Percentiles rank a stretch among this genome's conserved stretches.
These are phyloP conservation scores for Cariama cristata DNA, from an alignment of 2,113 vertebrate species.

Conservation along the genomic window DNA sequence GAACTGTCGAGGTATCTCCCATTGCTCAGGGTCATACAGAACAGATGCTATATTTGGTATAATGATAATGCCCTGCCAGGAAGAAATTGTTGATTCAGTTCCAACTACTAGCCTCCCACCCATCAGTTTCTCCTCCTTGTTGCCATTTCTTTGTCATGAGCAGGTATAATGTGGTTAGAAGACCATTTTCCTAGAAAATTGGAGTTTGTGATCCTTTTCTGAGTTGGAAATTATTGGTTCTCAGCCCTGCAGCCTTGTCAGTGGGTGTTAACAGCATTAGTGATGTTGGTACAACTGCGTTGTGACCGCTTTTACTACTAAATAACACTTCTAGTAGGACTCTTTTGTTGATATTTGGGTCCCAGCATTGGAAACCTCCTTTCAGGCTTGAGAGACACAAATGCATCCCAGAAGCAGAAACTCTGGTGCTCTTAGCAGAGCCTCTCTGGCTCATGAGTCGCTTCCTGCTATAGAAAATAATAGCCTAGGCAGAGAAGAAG, in stretches of 20 bases:
- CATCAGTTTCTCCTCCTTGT: background rate
- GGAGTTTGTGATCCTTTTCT: background rate
- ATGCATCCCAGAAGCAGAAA: background rate
- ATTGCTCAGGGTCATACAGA: conserved; percentile 63
- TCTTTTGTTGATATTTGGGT: background rate
- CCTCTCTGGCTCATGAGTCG: background rate
- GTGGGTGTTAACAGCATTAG: background rate
- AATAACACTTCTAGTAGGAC: background rate
- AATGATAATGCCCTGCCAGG: conserved; percentile 60
- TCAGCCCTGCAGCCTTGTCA: background rate
- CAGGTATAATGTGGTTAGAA: background rate
- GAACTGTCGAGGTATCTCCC: conserved; percentile 68
- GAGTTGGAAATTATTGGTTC: background rate
- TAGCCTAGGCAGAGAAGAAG: background rate
- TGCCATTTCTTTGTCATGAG: background rate
- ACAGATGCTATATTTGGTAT: conserved; percentile 67
- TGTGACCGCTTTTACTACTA: background rate
- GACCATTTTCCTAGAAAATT: background rate
- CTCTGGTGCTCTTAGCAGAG: background rate
- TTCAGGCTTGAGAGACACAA: background rate
- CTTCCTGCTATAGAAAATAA: background rate
- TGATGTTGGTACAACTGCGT: background rate
- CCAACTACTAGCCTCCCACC: background rate
- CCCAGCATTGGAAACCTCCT: background rate
- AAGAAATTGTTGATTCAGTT: background rate